Evolutionary conservation across 2,797 vertebrate species (phyloP), one percentile per base, ranked within the genome.

Genomic region (Agapornis canus): DNA sequence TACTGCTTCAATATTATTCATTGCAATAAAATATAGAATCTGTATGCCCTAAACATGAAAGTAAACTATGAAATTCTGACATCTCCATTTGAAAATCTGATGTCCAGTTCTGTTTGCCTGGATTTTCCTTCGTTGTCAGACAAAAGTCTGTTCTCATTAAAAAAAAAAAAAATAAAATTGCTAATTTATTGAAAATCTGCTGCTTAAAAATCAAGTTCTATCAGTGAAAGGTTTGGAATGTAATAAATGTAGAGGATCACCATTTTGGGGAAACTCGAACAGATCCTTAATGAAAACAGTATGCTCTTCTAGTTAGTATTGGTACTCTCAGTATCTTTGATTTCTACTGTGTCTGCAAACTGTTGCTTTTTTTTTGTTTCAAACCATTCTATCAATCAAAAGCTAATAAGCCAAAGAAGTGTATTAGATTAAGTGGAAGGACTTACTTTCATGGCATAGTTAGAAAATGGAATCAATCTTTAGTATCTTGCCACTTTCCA

Each of bases 401-500:
- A 81, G 65, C 32, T 86, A 92, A 89, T 63, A 88, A 54, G 88
- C 22, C 7, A 4, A 91, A 94, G 79, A 78, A 90, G 32, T 71
- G 70, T 45, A 92, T 92, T 96, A 85, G 52, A 96, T 96, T 92
- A 93, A 96, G 81, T 94, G 75, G 39, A 86, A 92, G 89, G 27
- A 22, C 19, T 90, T 86, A 82, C 95, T 95, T 93, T 96, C 89
- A 82, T 90, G 64, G 45, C 80, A 42, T 43, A 91, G 90, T 95
- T 97, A 92, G 68, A 61, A 89, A 96, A 66, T 68, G 31, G 42
- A 86, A 92, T 92, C 54, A 88, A 68, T 95, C 77, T 97, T 96
- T 95, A 95, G 77, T 92, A 91, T 77, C 85, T 94, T 92, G 18
- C 65, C 65, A 83, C 68, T 96, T 97, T 93, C 60, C 42, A 56